Base-by-base conservation (phyloP, 2,113 vertebrate genomes). In the Phaetusa simplex region DNA sequence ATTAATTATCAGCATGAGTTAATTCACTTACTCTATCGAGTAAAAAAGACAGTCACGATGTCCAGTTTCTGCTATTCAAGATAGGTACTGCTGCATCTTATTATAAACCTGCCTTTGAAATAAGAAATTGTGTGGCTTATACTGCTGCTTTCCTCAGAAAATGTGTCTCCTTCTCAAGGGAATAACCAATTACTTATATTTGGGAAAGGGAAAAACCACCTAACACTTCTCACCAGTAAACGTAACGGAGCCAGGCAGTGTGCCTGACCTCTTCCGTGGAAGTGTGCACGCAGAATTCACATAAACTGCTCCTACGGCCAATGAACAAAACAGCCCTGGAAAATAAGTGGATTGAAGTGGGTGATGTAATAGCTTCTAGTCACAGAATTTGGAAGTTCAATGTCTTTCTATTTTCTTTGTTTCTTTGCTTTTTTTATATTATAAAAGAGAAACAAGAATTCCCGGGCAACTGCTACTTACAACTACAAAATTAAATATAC, bases 361-460 rank as follows among this genome's bases (percentile, higher is more conserved):
- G 36, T 95, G 91, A 90, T 69, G 79, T 67, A 74, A 83, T 73
- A 65, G 20, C 53, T 80, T 45, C 53, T 86, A 86, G 52, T 40
- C 34, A 29, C 17, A 79, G 43, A 73, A 88, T 76, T 89, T 73
- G 58, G 6, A 88, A 79, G 61, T 59, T 83, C 69, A 93, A 47
- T 71, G 20, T 76, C 61, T 74, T 94, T 67, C 69, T 76, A 8
- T 84, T 71, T 72, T 36, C 50, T 92, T 80, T 86, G 23, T 84
- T 62, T 74, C 36, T 82, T 69, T 74, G 24, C 2, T 92, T 64
- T 82, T 80, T 93, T 77, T 69, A 6, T 61, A 8, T 67, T 49
- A 6, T 45, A 65, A 76, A 90, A 98, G 97, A 96, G 93, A 91
- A 98, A 97, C 73, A 98, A 94, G 92, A 97, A 97, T 88, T 97